Evolutionary conservation across 1,140 invertebrate genomes (phyloP).

Genomic region (Parapsyche elsis): DNA sequence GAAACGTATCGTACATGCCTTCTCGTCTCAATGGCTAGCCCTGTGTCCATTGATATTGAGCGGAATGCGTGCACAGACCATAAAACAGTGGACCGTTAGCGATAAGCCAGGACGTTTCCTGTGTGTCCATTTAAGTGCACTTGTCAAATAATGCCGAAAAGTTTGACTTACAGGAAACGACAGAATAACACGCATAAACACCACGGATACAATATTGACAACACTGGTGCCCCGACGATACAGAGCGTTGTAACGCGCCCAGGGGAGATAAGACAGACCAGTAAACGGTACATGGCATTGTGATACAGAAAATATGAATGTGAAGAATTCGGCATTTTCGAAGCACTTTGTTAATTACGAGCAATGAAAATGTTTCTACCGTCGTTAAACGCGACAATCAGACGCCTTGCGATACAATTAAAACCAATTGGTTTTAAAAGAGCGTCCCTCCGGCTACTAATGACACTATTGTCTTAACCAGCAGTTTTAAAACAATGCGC

Average conservation of each 20-base stretch:
- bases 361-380: slow-evolving; percentile 21
- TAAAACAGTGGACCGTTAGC: slow-evolving; percentile 41
- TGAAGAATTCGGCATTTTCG: not conserved
- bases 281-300: too few species aligned
- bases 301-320: not conserved
- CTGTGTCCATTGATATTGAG: not conserved
- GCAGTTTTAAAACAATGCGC: too few species aligned
- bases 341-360: not conserved
- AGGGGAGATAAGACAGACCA: too few species aligned
- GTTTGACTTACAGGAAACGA: slow-evolving; percentile 35
- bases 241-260: too few species aligned
- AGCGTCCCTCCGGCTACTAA: not conserved
- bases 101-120: slow-evolving; percentile 44
- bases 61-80: slow-evolving; percentile 38
- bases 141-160: slow-evolving; percentile 19
- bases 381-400: slow-evolving; percentile 18
- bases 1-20: not conserved
- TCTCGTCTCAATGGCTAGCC: not conserved
- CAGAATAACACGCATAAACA: not conserved
- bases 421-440: slow-evolving; percentile 25
- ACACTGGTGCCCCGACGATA: too few species aligned
- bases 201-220: not conserved
- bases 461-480: not conserved
- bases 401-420: slow-evolving; percentile 35
- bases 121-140: slow-evolving; percentile 39